These are phyloP conservation scores for Cuculus canorus DNA, from an alignment of 2,797 vertebrate species.

Conservation along the genomic window DNA sequence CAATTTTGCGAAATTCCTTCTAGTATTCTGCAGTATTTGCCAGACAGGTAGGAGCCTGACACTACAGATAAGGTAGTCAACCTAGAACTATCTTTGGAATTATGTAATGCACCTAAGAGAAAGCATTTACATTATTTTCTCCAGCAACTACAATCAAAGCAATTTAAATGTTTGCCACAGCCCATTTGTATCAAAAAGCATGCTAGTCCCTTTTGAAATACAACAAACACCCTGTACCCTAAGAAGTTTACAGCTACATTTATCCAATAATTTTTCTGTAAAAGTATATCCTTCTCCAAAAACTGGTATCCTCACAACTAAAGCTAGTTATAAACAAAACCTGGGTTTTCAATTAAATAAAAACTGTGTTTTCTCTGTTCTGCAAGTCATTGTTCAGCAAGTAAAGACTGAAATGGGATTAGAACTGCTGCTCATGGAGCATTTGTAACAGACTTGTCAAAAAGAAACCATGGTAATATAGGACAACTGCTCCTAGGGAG, in stretches of 20 bases:
- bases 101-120: rapidly evolving
- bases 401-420: background rate
- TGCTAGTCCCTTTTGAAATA: background rate
- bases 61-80: background rate
- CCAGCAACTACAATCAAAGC: background rate
- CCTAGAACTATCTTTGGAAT: background rate
- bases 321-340: background rate
- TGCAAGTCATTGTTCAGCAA: background rate
- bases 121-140: background rate
- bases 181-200: background rate
- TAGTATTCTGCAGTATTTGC: background rate
- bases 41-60: background rate
- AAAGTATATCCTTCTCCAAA: background rate
- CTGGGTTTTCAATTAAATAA: background rate
- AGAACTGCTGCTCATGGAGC: background rate
- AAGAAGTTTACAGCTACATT: background rate
- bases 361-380: background rate
- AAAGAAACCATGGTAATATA: background rate
- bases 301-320: background rate
- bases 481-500: background rate
- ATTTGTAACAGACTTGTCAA: background rate
- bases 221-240: background rate
- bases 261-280: background rate
- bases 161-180: background rate
- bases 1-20: background rate